These are phyloP conservation scores for Nudaria mundana DNA, from an alignment of 2,888 invertebrate genomes.

Conservation along the genomic window DNA sequence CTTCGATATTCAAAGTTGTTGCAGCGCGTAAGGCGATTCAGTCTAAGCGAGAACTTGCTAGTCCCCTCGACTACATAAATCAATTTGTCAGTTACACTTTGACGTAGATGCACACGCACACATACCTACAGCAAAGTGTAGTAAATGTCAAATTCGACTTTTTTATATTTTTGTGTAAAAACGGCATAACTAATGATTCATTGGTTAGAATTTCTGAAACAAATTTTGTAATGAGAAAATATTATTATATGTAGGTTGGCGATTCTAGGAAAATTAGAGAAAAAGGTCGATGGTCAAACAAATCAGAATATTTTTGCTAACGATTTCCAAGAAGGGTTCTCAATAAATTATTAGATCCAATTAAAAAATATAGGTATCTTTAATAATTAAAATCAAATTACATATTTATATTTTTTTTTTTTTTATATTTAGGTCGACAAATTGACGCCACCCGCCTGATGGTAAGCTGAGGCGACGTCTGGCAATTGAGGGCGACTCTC, in stretches of 20 bases:
- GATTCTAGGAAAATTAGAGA: too few species aligned
- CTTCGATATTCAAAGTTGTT: slow-evolving; percentile 30
- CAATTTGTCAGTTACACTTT: slow-evolving; percentile 72
- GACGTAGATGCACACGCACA: slow-evolving; percentile 44
- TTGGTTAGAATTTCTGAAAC: background rate
- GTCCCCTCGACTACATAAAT: slow-evolving; percentile 64
- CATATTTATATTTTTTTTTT: too few species aligned
- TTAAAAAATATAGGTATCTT: too few species aligned
- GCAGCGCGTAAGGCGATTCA: slow-evolving; percentile 38
- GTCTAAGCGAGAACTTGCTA: slow-evolving; percentile 52
- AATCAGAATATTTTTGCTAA: too few species aligned
- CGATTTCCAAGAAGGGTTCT: too few species aligned
- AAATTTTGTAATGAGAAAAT: background rate
- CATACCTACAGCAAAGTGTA: slow-evolving; percentile 44
- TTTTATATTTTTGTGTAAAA: slow-evolving; percentile 16
- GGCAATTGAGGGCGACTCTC: too few species aligned
- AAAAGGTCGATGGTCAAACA: too few species aligned
- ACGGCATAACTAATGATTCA: slow-evolving; percentile 3
- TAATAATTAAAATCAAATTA: too few species aligned
- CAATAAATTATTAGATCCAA: too few species aligned
- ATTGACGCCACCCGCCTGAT: too few species aligned
- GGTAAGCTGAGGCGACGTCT: too few species aligned
- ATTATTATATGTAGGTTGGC: background rate
- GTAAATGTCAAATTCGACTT: slow-evolving; percentile 27
- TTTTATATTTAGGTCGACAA: too few species aligned